A percentile compares a stretch with the other conserved stretches of the same genome.
Conservation (phyloP, 2,113 vertebrate species). For the Colaptes auratus region DNA sequence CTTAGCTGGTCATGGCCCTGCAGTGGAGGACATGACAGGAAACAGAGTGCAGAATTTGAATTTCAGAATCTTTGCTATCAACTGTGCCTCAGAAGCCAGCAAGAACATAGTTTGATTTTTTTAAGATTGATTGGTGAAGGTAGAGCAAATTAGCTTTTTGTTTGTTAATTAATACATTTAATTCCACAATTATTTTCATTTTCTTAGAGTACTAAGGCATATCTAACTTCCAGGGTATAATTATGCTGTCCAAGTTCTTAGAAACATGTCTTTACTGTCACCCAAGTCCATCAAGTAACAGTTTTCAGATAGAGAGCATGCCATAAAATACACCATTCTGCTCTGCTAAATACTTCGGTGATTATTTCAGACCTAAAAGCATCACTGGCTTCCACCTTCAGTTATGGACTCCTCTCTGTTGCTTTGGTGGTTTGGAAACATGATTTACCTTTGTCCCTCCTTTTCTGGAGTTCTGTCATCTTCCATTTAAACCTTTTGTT, state of each 20-base stretch:
- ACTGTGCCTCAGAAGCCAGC: not conserved
- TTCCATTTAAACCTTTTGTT: not conserved
- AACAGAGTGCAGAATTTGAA: not conserved
- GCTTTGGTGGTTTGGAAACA: not conserved
- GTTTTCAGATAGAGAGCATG: not conserved
- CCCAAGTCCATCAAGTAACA: not conserved
- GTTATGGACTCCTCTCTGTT: not conserved
- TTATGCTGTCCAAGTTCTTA: not conserved
- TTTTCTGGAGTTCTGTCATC: not conserved
- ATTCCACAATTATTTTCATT: not conserved
- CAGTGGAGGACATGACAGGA: not conserved
- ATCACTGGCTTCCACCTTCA: not conserved
- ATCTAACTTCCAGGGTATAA: not conserved
- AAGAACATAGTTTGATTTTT: not conserved
- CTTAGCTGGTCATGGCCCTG: not conserved
- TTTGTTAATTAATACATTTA: not conserved
- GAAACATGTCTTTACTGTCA: not conserved
- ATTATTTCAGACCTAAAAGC: slow-evolving; percentile 23
- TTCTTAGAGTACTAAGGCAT: not conserved
- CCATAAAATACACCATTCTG: slow-evolving; percentile 7
- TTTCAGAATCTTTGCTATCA: not conserved
- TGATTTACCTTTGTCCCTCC: not conserved
- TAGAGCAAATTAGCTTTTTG: not conserved
- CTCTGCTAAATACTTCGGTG: slow-evolving; percentile 28
- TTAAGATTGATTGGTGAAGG: not conserved